These are phyloP conservation scores for Ooceraea biroi DNA, from an alignment of 1,140 invertebrate species.

Conservation along the genomic window DNA sequence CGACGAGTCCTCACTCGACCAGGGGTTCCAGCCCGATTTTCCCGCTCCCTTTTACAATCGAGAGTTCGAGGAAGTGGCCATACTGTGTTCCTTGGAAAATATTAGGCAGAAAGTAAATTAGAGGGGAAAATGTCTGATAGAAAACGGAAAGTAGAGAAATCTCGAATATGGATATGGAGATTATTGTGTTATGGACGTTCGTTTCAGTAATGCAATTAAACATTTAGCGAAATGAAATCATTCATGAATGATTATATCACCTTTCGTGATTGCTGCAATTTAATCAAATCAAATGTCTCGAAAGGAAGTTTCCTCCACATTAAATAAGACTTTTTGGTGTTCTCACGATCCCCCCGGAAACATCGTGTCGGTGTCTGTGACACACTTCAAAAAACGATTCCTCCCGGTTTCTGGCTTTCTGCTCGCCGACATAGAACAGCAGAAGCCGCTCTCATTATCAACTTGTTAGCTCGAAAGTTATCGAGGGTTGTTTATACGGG, in stretches of 20 bases:
- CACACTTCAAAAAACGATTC: conserved; percentile 34
- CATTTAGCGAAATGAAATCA: neutral
- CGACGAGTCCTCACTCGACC: conserved; percentile 67
- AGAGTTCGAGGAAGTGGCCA: conserved; percentile 27
- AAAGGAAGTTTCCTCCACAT: neutral
- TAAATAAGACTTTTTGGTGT: neutral
- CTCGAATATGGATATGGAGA: neutral
- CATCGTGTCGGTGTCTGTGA: neutral
- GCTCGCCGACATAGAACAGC: conserved; percentile 4
- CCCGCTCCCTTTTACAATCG: conserved; percentile 8
- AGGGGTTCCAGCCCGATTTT: conserved; percentile 12
- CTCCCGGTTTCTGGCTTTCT: conserved; percentile 13
- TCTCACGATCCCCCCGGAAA: neutral
- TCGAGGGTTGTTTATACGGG: conserved; percentile 75
- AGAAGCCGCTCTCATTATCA: conserved; percentile 76
- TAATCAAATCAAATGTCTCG: neutral
- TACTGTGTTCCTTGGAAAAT: conserved; percentile 10
- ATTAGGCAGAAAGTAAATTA: conserved; percentile 19
- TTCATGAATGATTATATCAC: neutral
- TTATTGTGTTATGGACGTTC: neutral
- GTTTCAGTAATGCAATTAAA: neutral
- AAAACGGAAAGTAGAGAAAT: neutral
- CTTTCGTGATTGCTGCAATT: neutral
- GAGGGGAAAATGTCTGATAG: too few relatives aligned
- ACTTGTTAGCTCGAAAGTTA: conserved; percentile 80